Evolutionary conservation across 2,888 invertebrate species (phyloP).

Genomic region (Hirtodrosophila confusa): DNA sequence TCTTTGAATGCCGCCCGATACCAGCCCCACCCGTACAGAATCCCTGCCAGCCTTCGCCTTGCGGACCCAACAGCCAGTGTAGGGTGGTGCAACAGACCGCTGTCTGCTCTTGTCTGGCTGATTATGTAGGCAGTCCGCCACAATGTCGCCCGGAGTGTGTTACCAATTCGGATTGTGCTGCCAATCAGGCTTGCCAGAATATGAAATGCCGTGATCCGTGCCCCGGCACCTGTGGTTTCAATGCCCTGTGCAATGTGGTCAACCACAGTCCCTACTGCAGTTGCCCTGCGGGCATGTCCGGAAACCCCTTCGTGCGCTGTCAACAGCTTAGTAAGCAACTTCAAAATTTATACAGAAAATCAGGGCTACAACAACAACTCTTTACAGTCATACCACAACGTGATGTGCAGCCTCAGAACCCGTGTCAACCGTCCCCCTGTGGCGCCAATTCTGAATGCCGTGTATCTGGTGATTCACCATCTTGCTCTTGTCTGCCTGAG

Average conservation of each 20-base stretch:
- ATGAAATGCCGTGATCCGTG: slow-evolving; percentile 91
- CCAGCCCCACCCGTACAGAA: slow-evolving; percentile 85
- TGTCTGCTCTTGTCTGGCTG: slow-evolving; percentile 87
- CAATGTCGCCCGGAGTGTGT: slow-evolving; percentile 90
- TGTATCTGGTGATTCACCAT: slow-evolving; percentile 82
- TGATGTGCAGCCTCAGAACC: slow-evolving; percentile 82
- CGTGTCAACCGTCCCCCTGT: slow-evolving; percentile 88
- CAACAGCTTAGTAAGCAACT: slow-evolving; percentile 82
- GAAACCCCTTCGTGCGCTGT: slow-evolving; percentile 88
- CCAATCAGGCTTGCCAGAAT: slow-evolving; percentile 88
- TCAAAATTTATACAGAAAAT: background rate
- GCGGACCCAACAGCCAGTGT: slow-evolving; percentile 89
- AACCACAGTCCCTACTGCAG: slow-evolving; percentile 90
- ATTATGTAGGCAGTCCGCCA: slow-evolving; percentile 89
- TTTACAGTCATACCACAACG: slow-evolving; percentile 67
- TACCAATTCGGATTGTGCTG: slow-evolving; percentile 89
- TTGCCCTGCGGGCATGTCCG: slow-evolving; percentile 88
- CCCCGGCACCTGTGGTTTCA: slow-evolving; percentile 89
- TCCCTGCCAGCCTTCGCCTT: slow-evolving; percentile 89
- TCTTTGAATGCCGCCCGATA: slow-evolving; percentile 86
- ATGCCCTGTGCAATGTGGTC: slow-evolving; percentile 89
- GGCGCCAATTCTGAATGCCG: slow-evolving; percentile 90
- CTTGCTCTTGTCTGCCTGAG: slow-evolving; percentile 86
- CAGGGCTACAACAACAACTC: slow-evolving; percentile 10
- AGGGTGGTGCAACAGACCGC: slow-evolving; percentile 87